phyloP scores from a whole-genome alignment of 1,140 invertebrate species.

The Hypsibius dujardini region DNA sequence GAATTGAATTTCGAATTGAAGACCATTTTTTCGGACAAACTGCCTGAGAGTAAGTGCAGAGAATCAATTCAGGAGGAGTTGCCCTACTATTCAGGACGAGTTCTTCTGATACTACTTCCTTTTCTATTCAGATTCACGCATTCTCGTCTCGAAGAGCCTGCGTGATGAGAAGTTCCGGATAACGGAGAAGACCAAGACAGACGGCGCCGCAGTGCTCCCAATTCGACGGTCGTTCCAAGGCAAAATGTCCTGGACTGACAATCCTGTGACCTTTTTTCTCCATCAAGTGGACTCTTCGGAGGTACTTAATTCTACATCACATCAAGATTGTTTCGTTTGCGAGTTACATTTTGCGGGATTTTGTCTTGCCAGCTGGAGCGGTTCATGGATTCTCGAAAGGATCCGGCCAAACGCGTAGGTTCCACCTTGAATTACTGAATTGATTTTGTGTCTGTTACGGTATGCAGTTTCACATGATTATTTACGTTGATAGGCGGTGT shows the following conservation, averaged over 20 bases:
- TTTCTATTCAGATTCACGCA: neutral
- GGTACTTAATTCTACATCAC: too few species aligned
- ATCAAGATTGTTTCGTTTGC: too few species aligned
- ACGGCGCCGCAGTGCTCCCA: neutral
- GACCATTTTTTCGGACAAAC: slow-evolving; percentile 1
- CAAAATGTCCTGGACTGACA: slow-evolving; percentile 79
- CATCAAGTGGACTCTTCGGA: slow-evolving; percentile 62
- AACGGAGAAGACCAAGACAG: neutral
- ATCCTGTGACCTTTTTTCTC: slow-evolving; percentile 90
- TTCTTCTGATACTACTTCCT: neutral
- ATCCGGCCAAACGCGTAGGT: neutral
- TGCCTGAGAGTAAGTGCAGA: slow-evolving; percentile 9
- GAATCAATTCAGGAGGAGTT: neutral
- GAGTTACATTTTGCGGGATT: neutral
- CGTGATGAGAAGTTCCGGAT: slow-evolving; percentile 4
- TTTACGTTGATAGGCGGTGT: neutral
- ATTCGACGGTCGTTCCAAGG: neutral
- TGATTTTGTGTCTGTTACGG: slow-evolving; percentile 3
- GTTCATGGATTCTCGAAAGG: neutral
- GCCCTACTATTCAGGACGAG: neutral
- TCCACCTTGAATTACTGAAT: neutral
- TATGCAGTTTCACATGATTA: neutral
- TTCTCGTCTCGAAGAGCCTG: slow-evolving; percentile 13
- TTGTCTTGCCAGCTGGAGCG: neutral
- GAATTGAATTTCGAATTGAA: slow-evolving; percentile 11